Conservation (phyloP, 1,140 invertebrate species). For the Solen grandis region DNA sequence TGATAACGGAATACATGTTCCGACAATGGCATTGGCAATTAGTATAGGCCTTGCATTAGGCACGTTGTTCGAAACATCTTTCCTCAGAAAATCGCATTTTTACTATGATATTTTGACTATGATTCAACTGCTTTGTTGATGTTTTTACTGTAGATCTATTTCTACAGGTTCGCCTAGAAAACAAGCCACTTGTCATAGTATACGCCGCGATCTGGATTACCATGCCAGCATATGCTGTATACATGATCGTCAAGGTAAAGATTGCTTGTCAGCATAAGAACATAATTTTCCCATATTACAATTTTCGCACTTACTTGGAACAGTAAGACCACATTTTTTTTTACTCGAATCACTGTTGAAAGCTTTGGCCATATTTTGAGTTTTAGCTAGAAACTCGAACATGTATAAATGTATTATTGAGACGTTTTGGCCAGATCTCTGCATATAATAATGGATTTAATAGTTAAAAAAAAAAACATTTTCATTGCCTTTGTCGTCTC, state of each 20-base stretch:
- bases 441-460: no score
- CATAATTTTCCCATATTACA: not conserved
- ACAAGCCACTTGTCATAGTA: slow-evolving; percentile 33
- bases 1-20: no score
- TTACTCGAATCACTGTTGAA: no score
- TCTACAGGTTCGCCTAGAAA: slow-evolving; percentile 61
- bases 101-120: not conserved
- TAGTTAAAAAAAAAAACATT: no score
- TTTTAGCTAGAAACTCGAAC: no score
- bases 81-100: not conserved
- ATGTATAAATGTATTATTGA: no score
- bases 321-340: not conserved
- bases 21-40: not conserved
- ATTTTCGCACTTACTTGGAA: not conserved
- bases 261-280: not conserved
- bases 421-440: no score
- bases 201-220: slow-evolving; percentile 38
- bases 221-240: slow-evolving; percentile 54
- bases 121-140: no score
- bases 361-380: no score
- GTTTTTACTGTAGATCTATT: no score
- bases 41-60: not conserved
- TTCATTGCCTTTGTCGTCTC: no score
- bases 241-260: slow-evolving; percentile 57
- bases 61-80: not conserved